Evolutionary conservation across 2,797 vertebrate species (phyloP).

Genomic region (Poeciliopsis presidionis): DNA sequence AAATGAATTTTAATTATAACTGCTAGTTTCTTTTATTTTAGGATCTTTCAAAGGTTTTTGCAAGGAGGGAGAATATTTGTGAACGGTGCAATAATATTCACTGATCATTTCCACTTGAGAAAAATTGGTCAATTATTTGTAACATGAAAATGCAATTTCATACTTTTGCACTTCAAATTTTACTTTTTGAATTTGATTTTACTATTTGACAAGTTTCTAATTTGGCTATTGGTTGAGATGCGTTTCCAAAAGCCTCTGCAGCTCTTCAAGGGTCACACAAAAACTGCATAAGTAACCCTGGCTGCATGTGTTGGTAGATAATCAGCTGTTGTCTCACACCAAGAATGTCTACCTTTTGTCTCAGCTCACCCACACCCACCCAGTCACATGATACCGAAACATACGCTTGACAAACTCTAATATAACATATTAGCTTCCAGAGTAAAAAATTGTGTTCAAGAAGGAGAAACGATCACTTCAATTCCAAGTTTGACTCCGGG

Average conservation of each 20-base stretch:
- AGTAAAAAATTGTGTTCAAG: conserved; percentile 32
- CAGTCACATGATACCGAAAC: conserved; percentile 68
- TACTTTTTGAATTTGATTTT: too few relatives aligned
- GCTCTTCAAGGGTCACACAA: conserved; percentile 38
- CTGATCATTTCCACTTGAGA: background rate
- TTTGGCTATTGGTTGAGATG: conserved; percentile 29
- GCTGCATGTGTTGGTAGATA: conserved; percentile 50
- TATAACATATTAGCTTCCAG: conserved; percentile 23
- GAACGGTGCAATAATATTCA: background rate
- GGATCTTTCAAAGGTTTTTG: background rate
- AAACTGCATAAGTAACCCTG: conserved; percentile 40
- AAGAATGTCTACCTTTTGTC: conserved; percentile 49
- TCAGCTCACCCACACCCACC: conserved; percentile 21
- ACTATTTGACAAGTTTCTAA: conserved; percentile 20
- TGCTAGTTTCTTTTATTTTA: background rate
- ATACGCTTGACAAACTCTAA: conserved; percentile 56
- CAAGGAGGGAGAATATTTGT: background rate
- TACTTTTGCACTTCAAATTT: background rate
- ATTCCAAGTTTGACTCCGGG: conserved; percentile 12
- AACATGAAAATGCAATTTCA: background rate
- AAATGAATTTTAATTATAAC: too few relatives aligned
- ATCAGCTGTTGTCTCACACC: conserved; percentile 62
- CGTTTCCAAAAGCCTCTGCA: conserved; percentile 42
- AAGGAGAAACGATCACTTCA: conserved; percentile 27
- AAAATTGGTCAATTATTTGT: background rate